Conservation (phyloP, 30 jellyfish, hydroid and myxozoan species). For the Aurelia sp. region DNA sequence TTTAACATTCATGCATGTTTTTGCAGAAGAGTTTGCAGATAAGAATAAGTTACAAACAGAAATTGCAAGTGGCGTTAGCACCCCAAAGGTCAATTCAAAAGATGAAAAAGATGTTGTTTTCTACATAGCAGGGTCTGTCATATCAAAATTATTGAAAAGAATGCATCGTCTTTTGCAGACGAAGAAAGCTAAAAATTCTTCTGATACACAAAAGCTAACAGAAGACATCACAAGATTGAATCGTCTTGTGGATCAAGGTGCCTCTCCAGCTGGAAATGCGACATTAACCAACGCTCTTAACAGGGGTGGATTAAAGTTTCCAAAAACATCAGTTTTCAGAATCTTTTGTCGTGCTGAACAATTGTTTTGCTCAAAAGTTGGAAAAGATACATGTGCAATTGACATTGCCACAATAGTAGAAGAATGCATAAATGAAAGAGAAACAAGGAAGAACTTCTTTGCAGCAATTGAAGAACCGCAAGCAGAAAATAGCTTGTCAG, state of each 20-base stretch:
- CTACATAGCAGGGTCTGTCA: slow-evolving; percentile 29
- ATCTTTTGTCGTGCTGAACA: slow-evolving; percentile 26
- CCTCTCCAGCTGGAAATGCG: neutral
- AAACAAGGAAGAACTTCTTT: neutral
- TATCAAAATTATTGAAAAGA: slow-evolving; percentile 18
- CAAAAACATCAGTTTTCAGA: slow-evolving; percentile 18
- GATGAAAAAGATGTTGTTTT: slow-evolving; percentile 40
- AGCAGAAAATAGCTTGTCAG: neutral
- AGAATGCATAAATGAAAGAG: slow-evolving; percentile 3
- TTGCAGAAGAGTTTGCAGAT: slow-evolving; percentile 34
- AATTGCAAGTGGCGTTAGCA: neutral
- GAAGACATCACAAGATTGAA: slow-evolving; percentile 3
- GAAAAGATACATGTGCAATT: slow-evolving; percentile 1
- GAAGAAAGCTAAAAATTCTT: neutral
- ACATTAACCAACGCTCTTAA: slow-evolving; percentile 32
- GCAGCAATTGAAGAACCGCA: slow-evolving; percentile 2
- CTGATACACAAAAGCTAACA: neutral
- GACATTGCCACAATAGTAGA: slow-evolving; percentile 6
- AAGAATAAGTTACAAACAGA: neutral
- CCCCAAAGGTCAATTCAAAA: slow-evolving; percentile 18
- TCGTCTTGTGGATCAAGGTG: slow-evolving; percentile 22
- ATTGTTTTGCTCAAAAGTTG: slow-evolving; percentile 17
- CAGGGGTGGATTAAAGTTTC: slow-evolving; percentile 55
- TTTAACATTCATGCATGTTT: slow-evolving; percentile 18
- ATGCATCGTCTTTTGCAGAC: slow-evolving; percentile 3